Percentiles rank a stretch among this genome's conserved stretches.
Evolutionary conservation across 2,888 invertebrate species (phyloP).

Genomic region (Andrena trimmerana): DNA sequence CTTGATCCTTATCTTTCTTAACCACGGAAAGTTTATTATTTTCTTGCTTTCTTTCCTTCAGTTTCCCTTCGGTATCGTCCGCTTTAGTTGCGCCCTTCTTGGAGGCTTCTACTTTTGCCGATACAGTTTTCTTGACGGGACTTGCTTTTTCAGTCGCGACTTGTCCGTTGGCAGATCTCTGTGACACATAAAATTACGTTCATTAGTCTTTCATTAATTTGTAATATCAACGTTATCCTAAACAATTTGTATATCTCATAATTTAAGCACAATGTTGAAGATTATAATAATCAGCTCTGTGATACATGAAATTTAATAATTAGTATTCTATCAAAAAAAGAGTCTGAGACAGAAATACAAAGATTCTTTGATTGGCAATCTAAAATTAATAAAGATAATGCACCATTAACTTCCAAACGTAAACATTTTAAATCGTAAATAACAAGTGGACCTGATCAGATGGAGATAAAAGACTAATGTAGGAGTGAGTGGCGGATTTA

Average conservation of each 20-base stretch:
- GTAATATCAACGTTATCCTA: neutral
- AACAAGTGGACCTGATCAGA: too few relatives aligned
- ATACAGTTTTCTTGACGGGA: conserved; percentile 86
- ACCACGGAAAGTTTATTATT: conserved; percentile 86
- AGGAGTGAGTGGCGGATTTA: too few relatives aligned
- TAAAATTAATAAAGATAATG: too few relatives aligned
- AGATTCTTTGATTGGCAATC: too few relatives aligned
- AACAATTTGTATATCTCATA: neutral
- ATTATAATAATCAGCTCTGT: neutral
- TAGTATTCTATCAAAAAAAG: too few relatives aligned
- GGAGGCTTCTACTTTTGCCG: conserved; percentile 81
- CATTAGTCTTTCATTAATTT: neutral
- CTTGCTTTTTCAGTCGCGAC: conserved; percentile 87
- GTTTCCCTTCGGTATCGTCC: conserved; percentile 85
- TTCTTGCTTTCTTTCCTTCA: conserved; percentile 85
- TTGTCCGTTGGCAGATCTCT: conserved; percentile 89
- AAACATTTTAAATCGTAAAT: too few relatives aligned
- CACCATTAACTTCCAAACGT: too few relatives aligned
- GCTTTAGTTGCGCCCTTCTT: conserved; percentile 86
- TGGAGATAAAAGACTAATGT: too few relatives aligned
- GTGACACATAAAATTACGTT: conserved; percentile 82
- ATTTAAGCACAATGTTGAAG: neutral
- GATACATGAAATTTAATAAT: neutral
- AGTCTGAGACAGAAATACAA: too few relatives aligned
- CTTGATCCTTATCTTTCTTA: conserved; percentile 81